phyloP scores from a whole-genome alignment of 92 coral and sea anemone genomes.

The Palythoa caribaeorum region DNA sequence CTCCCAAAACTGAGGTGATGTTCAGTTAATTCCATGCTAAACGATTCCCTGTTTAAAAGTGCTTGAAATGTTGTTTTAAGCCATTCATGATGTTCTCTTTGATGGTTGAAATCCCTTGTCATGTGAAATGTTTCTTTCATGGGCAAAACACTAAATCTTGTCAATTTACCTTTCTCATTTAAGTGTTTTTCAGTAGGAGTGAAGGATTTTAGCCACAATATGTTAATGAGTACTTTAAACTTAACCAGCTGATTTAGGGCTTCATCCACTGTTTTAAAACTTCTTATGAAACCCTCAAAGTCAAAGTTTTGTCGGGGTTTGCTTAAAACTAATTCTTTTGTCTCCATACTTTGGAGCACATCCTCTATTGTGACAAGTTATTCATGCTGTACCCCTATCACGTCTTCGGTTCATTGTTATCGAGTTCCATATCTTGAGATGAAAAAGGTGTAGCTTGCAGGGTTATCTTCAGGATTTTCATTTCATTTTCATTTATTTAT shows the following conservation, averaged over 20 bases:
- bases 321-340: background rate
- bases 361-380: conserved; percentile 7
- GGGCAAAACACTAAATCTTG: background rate
- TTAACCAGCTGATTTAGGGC: background rate
- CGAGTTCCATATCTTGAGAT: background rate
- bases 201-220: background rate
- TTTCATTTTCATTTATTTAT: no score
- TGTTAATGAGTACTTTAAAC: background rate
- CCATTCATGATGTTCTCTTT: background rate
- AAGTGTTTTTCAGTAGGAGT: background rate
- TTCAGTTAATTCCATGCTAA: background rate
- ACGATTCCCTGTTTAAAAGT: background rate
- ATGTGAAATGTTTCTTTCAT: conserved; percentile 8
- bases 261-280: background rate
- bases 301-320: conserved; percentile 7
- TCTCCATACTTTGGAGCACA: background rate
- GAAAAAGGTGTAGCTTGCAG: background rate
- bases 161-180: background rate
- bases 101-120: background rate
- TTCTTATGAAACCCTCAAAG: background rate
- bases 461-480: background rate
- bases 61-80: background rate
- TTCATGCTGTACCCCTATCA: background rate
- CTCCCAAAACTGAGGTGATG: conserved; percentile 1
- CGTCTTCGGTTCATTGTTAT: background rate